Percentiles rank a stretch among this genome's conserved stretches.
Conservation (phyloP, 2,888 invertebrate genomes). For the Drosophila falleni region DNA sequence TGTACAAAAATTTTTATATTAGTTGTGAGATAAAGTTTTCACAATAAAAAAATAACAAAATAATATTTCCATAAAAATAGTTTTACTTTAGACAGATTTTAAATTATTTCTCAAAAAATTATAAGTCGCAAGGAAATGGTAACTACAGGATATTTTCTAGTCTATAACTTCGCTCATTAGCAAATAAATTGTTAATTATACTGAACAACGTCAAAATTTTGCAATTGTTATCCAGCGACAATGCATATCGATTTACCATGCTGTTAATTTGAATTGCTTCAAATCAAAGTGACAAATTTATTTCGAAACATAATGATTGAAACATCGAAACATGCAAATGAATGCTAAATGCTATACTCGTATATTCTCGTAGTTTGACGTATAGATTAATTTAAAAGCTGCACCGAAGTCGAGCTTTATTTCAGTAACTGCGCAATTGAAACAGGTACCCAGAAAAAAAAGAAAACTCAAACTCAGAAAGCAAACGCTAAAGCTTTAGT, state of each 20-base stretch:
- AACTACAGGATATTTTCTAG: conserved; percentile 8
- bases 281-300: conserved; percentile 31
- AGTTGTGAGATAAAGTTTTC: too few species aligned
- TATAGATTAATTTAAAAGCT: not conserved
- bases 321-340: conserved; percentile 12
- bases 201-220: conserved; percentile 17
- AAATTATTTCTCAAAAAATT: too few species aligned
- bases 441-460: conserved; percentile 44
- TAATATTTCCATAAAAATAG: too few species aligned
- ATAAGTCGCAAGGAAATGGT: too few species aligned
- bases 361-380: not conserved
- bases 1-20: too few species aligned
- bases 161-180: not conserved
- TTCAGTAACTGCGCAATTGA: conserved; percentile 60
- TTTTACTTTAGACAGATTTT: too few species aligned
- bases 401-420: conserved; percentile 14
- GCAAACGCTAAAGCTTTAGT: conserved; percentile 8
- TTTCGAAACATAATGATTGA: conserved; percentile 11
- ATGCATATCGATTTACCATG: conserved; percentile 26
- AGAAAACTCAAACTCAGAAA: conserved; percentile 30
- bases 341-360: not conserved
- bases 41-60: too few species aligned
- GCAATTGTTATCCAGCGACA: conserved; percentile 18
- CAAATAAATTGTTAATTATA: conserved; percentile 18
- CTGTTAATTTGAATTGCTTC: conserved; percentile 28